phyloP scores from a whole-genome alignment of 2,797 vertebrate genomes.

The Chromis chromis region DNA sequence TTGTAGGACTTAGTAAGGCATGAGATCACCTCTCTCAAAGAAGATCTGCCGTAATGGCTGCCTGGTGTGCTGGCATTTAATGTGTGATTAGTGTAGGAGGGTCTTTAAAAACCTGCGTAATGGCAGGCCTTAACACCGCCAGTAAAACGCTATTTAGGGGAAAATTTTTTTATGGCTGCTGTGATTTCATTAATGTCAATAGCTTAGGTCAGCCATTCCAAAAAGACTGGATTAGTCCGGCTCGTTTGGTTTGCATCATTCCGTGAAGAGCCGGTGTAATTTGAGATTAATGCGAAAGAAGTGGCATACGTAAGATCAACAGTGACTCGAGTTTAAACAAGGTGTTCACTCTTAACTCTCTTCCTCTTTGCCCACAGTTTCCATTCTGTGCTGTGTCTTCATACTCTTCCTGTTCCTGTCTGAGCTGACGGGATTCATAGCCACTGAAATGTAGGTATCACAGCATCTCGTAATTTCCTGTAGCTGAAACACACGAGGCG shows the following conservation, averaged over 20 bases:
- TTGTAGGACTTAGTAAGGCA: constrained; percentile 30
- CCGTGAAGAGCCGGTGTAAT: constrained; percentile 32
- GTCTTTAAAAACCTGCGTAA: constrained; percentile 66
- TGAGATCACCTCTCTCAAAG: constrained; percentile 71
- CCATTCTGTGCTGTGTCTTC: constrained; percentile 98
- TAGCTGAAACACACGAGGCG: background rate
- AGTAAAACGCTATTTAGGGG: constrained; percentile 64
- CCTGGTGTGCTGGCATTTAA: constrained; percentile 63
- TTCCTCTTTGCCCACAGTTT: constrained; percentile 89
- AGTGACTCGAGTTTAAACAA: constrained; percentile 17
- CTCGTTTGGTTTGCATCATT: constrained; percentile 55
- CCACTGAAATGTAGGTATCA: constrained; percentile 96
- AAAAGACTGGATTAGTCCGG: constrained; percentile 8
- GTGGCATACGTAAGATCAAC: constrained; percentile 5
- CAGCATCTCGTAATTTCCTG: constrained; percentile 41
- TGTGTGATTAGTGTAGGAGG: constrained; percentile 69
- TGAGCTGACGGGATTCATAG: constrained; percentile 98
- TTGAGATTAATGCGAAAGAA: constrained; percentile 22
- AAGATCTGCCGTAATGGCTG: constrained; percentile 70
- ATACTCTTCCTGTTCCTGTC: constrained; percentile 99
- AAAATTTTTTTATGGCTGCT: constrained; percentile 42
- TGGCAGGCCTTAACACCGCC: constrained; percentile 44
- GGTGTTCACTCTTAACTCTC: constrained; percentile 28
- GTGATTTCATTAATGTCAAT: constrained; percentile 69
- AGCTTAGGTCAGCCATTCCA: constrained; percentile 60